A percentile compares a stretch with the other conserved stretches of the same genome.
Evolutionary conservation across 2,797 vertebrate species (phyloP).

Genomic region (Diplodus sargus): DNA sequence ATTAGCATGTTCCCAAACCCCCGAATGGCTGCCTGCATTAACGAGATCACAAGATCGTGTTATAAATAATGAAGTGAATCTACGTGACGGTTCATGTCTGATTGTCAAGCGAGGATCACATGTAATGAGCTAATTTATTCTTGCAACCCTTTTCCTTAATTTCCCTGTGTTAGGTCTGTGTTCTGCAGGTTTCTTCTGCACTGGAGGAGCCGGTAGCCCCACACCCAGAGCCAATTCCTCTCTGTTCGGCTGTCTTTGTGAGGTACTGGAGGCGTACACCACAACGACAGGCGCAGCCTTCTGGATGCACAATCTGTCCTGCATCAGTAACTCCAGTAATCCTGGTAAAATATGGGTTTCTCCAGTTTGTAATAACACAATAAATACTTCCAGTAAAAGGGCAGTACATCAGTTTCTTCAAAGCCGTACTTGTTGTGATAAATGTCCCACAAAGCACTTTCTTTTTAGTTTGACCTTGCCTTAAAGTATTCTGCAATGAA

Average conservation of each 20-base stretch:
- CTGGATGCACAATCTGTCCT: constrained; percentile 72
- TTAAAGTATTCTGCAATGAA: constrained; percentile 35
- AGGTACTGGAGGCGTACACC: constrained; percentile 68
- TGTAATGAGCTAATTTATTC: neutral
- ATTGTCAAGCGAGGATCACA: neutral
- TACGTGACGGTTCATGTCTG: neutral
- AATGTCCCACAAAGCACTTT: constrained; percentile 30
- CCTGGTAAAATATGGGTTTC: constrained; percentile 50
- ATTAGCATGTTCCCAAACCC: neutral
- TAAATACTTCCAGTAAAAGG: constrained; percentile 32
- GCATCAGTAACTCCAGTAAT: constrained; percentile 60
- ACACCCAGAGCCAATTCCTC: constrained; percentile 76
- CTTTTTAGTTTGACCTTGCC: constrained; percentile 49
- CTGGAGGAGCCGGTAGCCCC: constrained; percentile 75
- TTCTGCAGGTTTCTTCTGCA: constrained; percentile 88
- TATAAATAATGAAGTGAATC: neutral
- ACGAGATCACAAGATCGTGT: neutral
- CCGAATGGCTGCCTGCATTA: neutral
- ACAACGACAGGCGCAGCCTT: constrained; percentile 47
- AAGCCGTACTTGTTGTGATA: constrained; percentile 31
- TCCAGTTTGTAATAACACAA: constrained; percentile 44
- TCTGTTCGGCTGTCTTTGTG: constrained; percentile 81
- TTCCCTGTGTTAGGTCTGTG: constrained; percentile 81
- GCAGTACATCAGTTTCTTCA: constrained; percentile 40
- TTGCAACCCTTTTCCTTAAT: neutral